These are phyloP conservation scores for Cyprinodon brontotheroides DNA, from an alignment of 2,113 vertebrate species.

Conservation along the genomic window DNA sequence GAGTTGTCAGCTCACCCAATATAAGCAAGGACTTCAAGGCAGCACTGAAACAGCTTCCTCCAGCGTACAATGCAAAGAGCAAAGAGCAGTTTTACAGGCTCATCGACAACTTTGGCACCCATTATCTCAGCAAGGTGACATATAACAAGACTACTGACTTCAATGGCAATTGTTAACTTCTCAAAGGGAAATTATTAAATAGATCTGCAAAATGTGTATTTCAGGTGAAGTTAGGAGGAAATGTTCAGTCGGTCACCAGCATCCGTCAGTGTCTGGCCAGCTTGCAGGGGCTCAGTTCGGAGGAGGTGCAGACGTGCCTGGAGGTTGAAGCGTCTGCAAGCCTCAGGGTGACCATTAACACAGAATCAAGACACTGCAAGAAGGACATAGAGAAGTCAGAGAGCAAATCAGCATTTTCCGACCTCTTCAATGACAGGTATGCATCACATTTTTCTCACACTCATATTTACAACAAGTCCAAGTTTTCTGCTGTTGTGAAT, in stretches of 20 bases:
- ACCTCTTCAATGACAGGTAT: slow-evolving; percentile 79
- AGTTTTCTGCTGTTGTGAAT: too few species aligned
- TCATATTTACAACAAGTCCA: too few species aligned
- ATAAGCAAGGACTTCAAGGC: slow-evolving; percentile 67
- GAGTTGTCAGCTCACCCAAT: slow-evolving; percentile 50
- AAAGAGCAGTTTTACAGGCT: slow-evolving; percentile 72
- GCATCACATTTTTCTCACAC: not conserved
- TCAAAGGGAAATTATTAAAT: not conserved
- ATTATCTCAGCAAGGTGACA: slow-evolving; percentile 78
- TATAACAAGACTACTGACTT: not conserved
- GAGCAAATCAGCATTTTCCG: slow-evolving; percentile 73
- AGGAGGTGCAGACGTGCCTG: slow-evolving; percentile 82
- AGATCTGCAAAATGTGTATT: not conserved
- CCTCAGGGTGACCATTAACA: not conserved
- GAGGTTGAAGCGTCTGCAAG: slow-evolving; percentile 72
- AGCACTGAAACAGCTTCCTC: slow-evolving; percentile 69
- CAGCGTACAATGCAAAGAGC: slow-evolving; percentile 52
- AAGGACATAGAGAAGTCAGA: slow-evolving; percentile 64
- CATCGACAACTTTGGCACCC: slow-evolving; percentile 79
- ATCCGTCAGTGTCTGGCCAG: slow-evolving; percentile 80
- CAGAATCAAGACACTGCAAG: slow-evolving; percentile 66
- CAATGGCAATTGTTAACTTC: too few species aligned
- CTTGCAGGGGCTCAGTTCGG: slow-evolving; percentile 70
- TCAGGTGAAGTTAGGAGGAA: slow-evolving; percentile 81
- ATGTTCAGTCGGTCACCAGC: slow-evolving; percentile 79